A percentile compares a stretch with the other conserved stretches of the same genome.
These are phyloP conservation scores for Pagetopsis macropterus DNA, from an alignment of 2,797 vertebrate species.

Conservation along the genomic window DNA sequence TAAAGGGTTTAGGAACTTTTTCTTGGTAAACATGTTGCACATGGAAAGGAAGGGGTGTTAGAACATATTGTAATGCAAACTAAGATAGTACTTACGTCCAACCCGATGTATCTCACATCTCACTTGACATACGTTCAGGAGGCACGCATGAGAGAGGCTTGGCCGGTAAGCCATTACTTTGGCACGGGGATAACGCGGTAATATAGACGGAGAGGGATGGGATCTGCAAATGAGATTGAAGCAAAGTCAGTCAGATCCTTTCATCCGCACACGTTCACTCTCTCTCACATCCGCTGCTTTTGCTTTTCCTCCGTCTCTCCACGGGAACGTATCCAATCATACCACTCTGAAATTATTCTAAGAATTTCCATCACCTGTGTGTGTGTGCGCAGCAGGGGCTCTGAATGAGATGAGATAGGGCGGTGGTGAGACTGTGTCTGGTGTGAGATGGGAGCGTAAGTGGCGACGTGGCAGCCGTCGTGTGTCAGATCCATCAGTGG, in stretches of 20 bases:
- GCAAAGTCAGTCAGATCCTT: constrained; percentile 67
- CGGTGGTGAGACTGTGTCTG: constrained; percentile 40
- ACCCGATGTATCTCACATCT: constrained; percentile 29
- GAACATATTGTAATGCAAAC: constrained; percentile 11
- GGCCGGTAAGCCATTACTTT: constrained; percentile 67
- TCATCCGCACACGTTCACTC: constrained; percentile 40
- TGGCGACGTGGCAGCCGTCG: constrained; percentile 36
- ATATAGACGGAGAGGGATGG: constrained; percentile 63
- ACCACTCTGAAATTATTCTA: constrained; percentile 77
- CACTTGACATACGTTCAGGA: constrained; percentile 36
- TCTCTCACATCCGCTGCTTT: constrained; percentile 62
- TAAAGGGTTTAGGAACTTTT: not conserved
- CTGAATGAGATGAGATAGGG: constrained; percentile 55
- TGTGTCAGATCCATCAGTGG: constrained; percentile 59
- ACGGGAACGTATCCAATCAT: constrained; percentile 71
- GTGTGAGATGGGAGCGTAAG: constrained; percentile 32
- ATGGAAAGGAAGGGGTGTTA: constrained; percentile 1
- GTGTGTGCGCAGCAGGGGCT: constrained; percentile 31
- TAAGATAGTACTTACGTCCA: constrained; percentile 13
- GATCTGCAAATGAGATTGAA: constrained; percentile 75
- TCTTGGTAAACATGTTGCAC: not conserved
- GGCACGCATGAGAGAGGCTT: constrained; percentile 44
- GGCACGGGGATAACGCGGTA: constrained; percentile 61
- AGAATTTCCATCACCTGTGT: constrained; percentile 48
- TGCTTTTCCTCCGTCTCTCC: constrained; percentile 54